Base-by-base conservation (phyloP, 2,797 vertebrate species). In the Poeciliopsis gracilis region DNA sequence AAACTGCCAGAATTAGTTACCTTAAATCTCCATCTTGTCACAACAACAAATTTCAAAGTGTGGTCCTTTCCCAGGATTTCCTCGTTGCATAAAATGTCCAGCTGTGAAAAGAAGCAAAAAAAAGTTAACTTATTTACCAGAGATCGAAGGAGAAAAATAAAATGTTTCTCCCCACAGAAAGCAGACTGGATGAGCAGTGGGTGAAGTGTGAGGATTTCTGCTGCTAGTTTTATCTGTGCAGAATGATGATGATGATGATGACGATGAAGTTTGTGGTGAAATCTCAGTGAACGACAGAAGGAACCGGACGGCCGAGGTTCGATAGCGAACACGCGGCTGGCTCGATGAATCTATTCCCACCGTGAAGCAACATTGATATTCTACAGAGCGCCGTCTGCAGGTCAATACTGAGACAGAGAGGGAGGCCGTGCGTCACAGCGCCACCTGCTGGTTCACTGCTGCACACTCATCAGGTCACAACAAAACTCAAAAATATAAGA, bases 21-120 rank as follows among this genome's bases (percentile, higher is more conserved):
- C 98, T 99, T 99, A 96, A 99, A 99, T 96, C 98, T 99, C 98
- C 98, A 99, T 95, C 98, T 97, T 9, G 98, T 99, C 93, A 99
- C 98, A 73, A 99, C 98, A 91, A 99, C 98, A 91, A 99, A 99
- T 94, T 99, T 99, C 94, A 99, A 97, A 0, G 98, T 99, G 92
- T 99, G 98, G 94, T 99, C 98, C 94, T 99, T 99, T 87, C 98
- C 98, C 92, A 99, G 93, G 92, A 99, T 99, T 93, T 99, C 98
- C 94, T 99, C 98, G 66, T 99, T 99, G 97, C 98, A 99, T 97
- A 99, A 97, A 95, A 99, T 99, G 92, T 99, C 98, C 97, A 99
- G 96, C 98, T 99, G 94, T 82, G n/a, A 77, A 43, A 82, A 36
- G 78, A 85, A 46, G 45, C 8, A 69, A 1, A 13, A 28, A 59